phyloP scores from a whole-genome alignment of 2,888 invertebrate species.

The Strigamia crassipes region DNA sequence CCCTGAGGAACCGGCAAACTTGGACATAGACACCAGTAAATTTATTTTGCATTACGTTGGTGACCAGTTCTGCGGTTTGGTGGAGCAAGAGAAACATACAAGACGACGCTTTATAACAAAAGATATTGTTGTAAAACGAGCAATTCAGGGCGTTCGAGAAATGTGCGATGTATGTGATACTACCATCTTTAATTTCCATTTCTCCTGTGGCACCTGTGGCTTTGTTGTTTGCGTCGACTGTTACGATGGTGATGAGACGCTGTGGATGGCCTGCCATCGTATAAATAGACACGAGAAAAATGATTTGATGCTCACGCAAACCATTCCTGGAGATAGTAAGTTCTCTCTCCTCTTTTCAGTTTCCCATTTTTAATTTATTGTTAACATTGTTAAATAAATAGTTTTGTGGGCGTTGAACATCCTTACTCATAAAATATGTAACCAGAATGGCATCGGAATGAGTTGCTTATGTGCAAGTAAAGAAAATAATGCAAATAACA shows the following conservation, averaged over 20 bases:
- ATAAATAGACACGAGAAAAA: conserved; percentile 80
- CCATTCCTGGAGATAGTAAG: conserved; percentile 82
- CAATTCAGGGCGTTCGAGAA: conserved; percentile 92
- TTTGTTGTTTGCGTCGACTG: conserved; percentile 97
- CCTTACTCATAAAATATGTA: conserved; percentile 76
- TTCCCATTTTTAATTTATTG: not conserved
- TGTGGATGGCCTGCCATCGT: conserved; percentile 88
- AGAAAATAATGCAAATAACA: not conserved
- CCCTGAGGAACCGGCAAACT: conserved; percentile 70
- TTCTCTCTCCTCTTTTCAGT: not conserved
- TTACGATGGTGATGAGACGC: conserved; percentile 77
- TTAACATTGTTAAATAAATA: conserved; percentile 36
- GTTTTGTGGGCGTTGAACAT: conserved; percentile 59
- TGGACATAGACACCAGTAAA: conserved; percentile 84
- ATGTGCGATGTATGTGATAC: conserved; percentile 99
- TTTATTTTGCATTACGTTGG: conserved; percentile 81
- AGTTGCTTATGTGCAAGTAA: conserved; percentile 69
- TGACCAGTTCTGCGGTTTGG: conserved; percentile 92
- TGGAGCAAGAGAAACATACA: conserved; percentile 74
- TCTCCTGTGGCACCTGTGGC: conserved; percentile 95
- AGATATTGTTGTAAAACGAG: conserved; percentile 94
- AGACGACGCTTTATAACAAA: conserved; percentile 58
- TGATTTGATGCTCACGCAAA: conserved; percentile 89
- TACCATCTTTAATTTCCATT: conserved; percentile 95
- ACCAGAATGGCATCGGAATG: conserved; percentile 77